phyloP scores from a whole-genome alignment of 2,888 invertebrate species.

The Cephus pulcher region DNA sequence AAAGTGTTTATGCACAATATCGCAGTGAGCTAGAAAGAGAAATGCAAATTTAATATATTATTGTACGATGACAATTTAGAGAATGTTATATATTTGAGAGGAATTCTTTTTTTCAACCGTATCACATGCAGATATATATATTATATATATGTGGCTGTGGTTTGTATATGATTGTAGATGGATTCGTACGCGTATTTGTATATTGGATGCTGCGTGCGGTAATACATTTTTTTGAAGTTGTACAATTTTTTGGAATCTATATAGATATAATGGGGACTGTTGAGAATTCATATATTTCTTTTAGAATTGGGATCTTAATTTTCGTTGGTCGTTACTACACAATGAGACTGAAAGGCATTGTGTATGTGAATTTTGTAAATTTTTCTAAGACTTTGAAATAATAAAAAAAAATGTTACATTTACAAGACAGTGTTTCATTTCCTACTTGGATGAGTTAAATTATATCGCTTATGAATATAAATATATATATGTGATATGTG shows the following conservation, averaged over 20 bases:
- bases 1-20: constrained; percentile 12
- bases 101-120: no score
- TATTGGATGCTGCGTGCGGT: not conserved
- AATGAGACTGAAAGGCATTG: constrained; percentile 15
- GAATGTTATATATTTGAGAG: no score
- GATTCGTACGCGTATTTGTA: not conserved
- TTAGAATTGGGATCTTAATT: not conserved
- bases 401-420: constrained; percentile 24
- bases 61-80: no score
- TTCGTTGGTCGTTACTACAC: constrained; percentile 5
- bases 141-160: no score
- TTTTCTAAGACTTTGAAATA: constrained; percentile 46
- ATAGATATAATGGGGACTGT: not conserved
- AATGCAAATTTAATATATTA: not conserved
- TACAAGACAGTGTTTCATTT: not conserved
- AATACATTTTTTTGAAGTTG: constrained; percentile 14
- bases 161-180: not conserved
- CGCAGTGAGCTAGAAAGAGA: not conserved
- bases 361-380: constrained; percentile 38
- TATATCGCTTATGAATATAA: not conserved
- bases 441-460: not conserved
- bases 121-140: no score
- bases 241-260: constrained; percentile 16
- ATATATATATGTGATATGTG: not conserved
- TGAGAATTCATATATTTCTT: not conserved